Evolutionary conservation across 2,113 vertebrate species (phyloP).

Genomic region (Piaya cayana): DNA sequence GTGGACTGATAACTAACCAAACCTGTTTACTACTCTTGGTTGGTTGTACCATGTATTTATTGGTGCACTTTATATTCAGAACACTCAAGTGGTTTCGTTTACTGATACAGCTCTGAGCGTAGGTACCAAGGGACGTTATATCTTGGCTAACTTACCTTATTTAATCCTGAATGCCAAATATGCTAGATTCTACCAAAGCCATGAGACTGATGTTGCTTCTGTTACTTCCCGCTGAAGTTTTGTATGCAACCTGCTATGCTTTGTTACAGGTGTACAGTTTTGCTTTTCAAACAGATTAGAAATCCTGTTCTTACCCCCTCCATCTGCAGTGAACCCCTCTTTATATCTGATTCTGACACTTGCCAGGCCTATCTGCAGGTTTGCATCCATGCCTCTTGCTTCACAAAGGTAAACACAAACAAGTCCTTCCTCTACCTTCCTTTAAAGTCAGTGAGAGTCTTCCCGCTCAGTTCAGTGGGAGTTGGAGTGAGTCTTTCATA

Average conservation of each 20-base stretch:
- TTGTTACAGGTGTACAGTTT: accelerated
- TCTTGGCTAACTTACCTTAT: background rate
- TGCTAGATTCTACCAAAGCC: background rate
- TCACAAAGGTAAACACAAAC: background rate
- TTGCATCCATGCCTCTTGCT: background rate
- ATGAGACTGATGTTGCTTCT: background rate
- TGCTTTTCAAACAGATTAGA: background rate
- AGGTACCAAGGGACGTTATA: background rate
- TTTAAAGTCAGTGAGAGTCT: background rate
- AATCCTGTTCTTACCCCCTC: background rate
- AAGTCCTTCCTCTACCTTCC: background rate
- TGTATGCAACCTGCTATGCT: background rate
- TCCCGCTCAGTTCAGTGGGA: background rate
- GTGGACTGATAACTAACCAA: background rate
- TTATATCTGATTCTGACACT: background rate
- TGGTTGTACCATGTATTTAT: background rate
- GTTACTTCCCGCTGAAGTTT: background rate
- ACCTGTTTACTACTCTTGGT: background rate
- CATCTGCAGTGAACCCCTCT: background rate
- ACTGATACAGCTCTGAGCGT: accelerated
- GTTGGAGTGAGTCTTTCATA: background rate
- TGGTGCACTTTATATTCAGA: background rate
- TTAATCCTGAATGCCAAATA: background rate
- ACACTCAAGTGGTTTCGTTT: background rate
- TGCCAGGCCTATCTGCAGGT: background rate